These are phyloP conservation scores for Crossaster papposus DNA, from an alignment of 53 echinoderm and acorn worm species.

Conservation along the genomic window DNA sequence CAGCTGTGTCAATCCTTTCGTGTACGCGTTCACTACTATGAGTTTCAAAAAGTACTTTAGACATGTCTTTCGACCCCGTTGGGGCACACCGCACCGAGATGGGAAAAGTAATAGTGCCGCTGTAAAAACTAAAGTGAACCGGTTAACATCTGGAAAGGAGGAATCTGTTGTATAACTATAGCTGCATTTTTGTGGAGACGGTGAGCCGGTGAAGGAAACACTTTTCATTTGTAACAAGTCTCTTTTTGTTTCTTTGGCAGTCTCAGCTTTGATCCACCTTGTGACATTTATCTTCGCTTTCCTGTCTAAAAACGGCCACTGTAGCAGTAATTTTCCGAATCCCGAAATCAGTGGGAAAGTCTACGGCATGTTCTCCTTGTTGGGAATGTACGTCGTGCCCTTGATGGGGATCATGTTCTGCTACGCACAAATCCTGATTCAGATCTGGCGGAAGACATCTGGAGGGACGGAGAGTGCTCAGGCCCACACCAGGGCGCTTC, in stretches of 20 bases:
- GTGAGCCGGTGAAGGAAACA: background rate
- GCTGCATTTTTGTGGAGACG: background rate
- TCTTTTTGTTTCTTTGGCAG: conserved; percentile 61
- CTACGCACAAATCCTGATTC: conserved; percentile 82
- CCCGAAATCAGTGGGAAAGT: conserved; percentile 44
- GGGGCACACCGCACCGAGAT: conserved; percentile 12
- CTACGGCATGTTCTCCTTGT: conserved; percentile 58
- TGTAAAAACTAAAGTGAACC: conserved; percentile 28
- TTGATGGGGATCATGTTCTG: conserved; percentile 81
- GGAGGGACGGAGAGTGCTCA: conserved; percentile 98
- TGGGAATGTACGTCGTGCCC: conserved; percentile 80
- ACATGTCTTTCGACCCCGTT: conserved; percentile 35
- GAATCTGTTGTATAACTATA: conserved; percentile 29
- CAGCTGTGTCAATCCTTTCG: conserved; percentile 84
- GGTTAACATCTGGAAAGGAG: conserved; percentile 48
- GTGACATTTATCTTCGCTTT: conserved; percentile 56
- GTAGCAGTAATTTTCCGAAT: conserved; percentile 50
- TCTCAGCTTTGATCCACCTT: conserved; percentile 67
- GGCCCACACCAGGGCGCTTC: conserved; percentile 88
- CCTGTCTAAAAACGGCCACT: background rate
- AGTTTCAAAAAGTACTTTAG: conserved; percentile 75
- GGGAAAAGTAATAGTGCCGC: conserved; percentile 13
- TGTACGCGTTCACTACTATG: conserved; percentile 86
- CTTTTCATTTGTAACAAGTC: conserved; percentile 22
- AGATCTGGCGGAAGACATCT: conserved; percentile 98